phyloP scores from a whole-genome alignment of 2,888 invertebrate genomes.

The Tetanocera ferruginea region DNA sequence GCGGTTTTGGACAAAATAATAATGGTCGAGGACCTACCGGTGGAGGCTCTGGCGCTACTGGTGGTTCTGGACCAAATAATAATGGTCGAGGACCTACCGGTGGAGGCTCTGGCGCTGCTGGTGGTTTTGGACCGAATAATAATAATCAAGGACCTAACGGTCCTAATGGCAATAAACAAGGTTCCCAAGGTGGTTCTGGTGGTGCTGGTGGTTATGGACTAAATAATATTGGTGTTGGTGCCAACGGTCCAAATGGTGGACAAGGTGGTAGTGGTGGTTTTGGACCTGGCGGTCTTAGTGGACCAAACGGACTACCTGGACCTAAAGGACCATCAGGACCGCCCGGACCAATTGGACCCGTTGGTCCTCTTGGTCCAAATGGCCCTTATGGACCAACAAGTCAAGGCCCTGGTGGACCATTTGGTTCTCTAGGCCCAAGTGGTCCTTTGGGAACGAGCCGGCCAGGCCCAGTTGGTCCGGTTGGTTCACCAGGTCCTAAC shows the following conservation, averaged over 20 bases:
- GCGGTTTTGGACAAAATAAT: constrained; percentile 39
- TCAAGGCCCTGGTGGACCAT: constrained; percentile 62
- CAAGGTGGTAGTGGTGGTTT: constrained; percentile 36
- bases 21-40: not conserved
- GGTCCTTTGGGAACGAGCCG: constrained; percentile 50
- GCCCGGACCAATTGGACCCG: constrained; percentile 50
- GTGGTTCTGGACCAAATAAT: constrained; percentile 47
- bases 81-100: constrained; percentile 52
- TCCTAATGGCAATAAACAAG: not conserved
- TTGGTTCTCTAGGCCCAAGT: constrained; percentile 51
- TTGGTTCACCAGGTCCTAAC: constrained; percentile 35
- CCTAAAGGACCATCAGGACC: constrained; percentile 69
- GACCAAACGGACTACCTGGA: too few species aligned
- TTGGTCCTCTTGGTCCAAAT: constrained; percentile 64
- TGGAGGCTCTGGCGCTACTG: constrained; percentile 44
- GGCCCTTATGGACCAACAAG: constrained; percentile 62
- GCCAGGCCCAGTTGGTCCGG: constrained; percentile 40
- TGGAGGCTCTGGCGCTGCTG: constrained; percentile 55
- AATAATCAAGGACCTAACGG: constrained; percentile 7
- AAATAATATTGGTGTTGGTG: constrained; percentile 18
- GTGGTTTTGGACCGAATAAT: constrained; percentile 67
- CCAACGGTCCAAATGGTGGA: constrained; percentile 46
- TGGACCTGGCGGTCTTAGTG: constrained; percentile 54
- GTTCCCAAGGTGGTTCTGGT: constrained; percentile 48
- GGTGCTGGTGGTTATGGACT: constrained; percentile 45